phyloP scores from a whole-genome alignment of 2,113 vertebrate genomes.

The Aviceda subcristata region DNA sequence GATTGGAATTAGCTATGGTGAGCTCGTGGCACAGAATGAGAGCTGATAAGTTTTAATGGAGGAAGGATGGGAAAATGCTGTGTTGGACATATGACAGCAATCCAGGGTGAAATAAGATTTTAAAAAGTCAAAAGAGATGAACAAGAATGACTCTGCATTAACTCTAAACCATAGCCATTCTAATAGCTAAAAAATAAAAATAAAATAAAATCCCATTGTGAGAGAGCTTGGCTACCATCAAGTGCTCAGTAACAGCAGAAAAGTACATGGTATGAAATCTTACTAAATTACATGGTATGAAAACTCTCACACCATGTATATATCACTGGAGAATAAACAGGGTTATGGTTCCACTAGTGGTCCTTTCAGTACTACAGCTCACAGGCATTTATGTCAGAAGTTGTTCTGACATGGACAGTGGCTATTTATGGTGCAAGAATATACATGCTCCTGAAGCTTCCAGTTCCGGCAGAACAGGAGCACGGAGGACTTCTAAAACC shows the following conservation, averaged over 20 bases:
- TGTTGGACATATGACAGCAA: background rate
- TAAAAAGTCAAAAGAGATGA: background rate
- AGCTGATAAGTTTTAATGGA: background rate
- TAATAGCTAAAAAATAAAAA: background rate
- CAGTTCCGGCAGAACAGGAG: background rate
- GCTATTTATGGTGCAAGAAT: background rate
- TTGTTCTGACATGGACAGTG: background rate
- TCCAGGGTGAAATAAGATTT: background rate
- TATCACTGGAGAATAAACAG: background rate
- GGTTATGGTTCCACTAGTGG: background rate
- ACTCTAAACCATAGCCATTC: background rate
- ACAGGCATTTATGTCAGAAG: background rate
- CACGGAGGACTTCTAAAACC: background rate
- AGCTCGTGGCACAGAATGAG: background rate
- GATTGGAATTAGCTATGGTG: background rate
- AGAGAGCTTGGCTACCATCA: background rate
- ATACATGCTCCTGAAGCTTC: background rate
- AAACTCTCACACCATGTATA: background rate
- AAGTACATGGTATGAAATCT: slow-evolving; percentile 15
- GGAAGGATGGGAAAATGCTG: background rate
- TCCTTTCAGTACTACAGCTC: background rate
- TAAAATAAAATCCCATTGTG: background rate
- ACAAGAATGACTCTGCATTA: background rate
- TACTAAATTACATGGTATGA: background rate
- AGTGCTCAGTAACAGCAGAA: background rate